Percentiles rank a stretch among this genome's conserved stretches.
These are phyloP conservation scores for Caenorhabditis sp. DNA, from an alignment of 2,888 invertebrate genomes.

Conservation along the genomic window DNA sequence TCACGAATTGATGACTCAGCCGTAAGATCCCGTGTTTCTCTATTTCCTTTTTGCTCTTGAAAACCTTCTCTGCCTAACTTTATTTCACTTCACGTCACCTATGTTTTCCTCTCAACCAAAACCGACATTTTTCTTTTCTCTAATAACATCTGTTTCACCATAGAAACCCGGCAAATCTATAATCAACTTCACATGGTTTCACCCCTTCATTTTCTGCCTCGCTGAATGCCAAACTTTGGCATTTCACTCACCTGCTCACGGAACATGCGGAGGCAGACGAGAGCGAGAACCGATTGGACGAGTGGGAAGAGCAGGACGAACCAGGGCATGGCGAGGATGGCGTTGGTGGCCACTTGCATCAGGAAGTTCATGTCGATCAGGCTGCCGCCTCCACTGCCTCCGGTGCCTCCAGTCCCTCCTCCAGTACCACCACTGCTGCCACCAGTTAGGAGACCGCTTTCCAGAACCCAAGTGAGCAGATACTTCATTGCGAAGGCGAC, in stretches of 20 bases:
- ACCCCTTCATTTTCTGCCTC: constrained; percentile 8
- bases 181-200: constrained; percentile 13
- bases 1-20: too few species aligned
- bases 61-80: neutral
- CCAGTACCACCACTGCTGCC: constrained; percentile 4
- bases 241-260: constrained; percentile 63
- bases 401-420: neutral
- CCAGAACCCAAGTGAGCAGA: constrained; percentile 58
- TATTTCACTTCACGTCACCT: neutral
- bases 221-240: neutral
- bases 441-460: constrained; percentile 53
- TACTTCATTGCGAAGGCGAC: constrained; percentile 66
- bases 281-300: constrained; percentile 65
- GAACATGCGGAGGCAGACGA: constrained; percentile 67
- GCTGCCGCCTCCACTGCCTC: constrained; percentile 4
- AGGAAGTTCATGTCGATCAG: constrained; percentile 62
- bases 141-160: constrained; percentile 32
- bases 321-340: constrained; percentile 70
- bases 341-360: constrained; percentile 64
- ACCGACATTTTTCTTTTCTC: constrained; percentile 1
- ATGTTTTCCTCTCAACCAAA: constrained; percentile 17
- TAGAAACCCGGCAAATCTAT: constrained; percentile 17
- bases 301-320: constrained; percentile 72
- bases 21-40: too few species aligned
- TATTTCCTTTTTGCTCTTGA: neutral